These are phyloP conservation scores for Odontocerum albicorne DNA, from an alignment of 2,888 invertebrate species.

Conservation along the genomic window DNA sequence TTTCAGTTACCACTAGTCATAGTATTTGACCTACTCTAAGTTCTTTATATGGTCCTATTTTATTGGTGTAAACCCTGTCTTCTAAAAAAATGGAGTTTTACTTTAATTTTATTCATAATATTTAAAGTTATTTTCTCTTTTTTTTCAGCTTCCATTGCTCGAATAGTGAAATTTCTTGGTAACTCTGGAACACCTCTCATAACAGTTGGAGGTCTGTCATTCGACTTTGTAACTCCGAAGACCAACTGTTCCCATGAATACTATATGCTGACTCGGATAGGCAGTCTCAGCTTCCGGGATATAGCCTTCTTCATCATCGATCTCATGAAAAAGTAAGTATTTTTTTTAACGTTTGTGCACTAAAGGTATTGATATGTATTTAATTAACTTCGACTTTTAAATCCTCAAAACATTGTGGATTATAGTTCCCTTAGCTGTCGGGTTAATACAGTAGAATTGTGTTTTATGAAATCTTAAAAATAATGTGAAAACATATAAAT, in stretches of 20 bases:
- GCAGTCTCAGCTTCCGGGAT: slow-evolving; percentile 72
- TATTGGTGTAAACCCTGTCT: background rate
- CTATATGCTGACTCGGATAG: slow-evolving; percentile 75
- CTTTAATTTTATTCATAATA: background rate
- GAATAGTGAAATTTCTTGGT: slow-evolving; percentile 77
- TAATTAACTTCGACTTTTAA: no score
- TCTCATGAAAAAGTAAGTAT: slow-evolving; percentile 67
- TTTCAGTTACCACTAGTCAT: no score
- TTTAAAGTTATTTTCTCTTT: slow-evolving; percentile 30
- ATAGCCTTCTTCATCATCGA: slow-evolving; percentile 70
- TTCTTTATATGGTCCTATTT: no score
- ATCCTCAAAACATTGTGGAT: no score
- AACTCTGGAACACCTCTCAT: slow-evolving; percentile 73
- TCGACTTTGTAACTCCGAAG: slow-evolving; percentile 75
- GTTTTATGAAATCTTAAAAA: no score
- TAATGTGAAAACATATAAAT: no score
- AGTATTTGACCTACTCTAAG: no score
- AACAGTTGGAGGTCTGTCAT: slow-evolving; percentile 79
- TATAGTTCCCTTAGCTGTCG: no score
- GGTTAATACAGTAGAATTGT: no score
- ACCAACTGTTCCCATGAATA: slow-evolving; percentile 72
- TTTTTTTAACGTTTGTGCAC: no score
- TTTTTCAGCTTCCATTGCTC: slow-evolving; percentile 74
- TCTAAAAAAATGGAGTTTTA: no score
- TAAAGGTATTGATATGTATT: no score